These are phyloP conservation scores for Periophthalmodon schlosseri DNA, from an alignment of 2,113 vertebrate genomes.

Conservation along the genomic window DNA sequence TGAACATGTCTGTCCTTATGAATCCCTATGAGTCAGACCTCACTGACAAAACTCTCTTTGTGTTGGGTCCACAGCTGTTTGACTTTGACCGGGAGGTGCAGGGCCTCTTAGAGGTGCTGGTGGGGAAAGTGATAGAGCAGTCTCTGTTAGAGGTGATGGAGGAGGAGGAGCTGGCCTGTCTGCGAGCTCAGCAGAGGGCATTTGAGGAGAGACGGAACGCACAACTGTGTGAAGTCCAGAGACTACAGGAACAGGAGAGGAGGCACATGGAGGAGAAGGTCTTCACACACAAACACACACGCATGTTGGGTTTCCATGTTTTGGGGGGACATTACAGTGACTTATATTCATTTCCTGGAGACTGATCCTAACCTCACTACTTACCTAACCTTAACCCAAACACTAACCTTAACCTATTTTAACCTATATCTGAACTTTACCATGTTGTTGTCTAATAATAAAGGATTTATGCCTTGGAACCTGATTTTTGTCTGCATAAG, in stretches of 20 bases:
- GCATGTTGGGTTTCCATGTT: not conserved
- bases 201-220: conserved; percentile 81
- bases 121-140: conserved; percentile 93
- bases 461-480: too few relatives aligned
- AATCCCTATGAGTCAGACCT: not conserved
- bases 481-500: too few relatives aligned
- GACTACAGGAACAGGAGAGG: conserved; percentile 88
- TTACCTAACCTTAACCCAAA: too few relatives aligned
- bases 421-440: too few relatives aligned
- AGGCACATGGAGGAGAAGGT: conserved; percentile 85
- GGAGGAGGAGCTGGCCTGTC: conserved; percentile 88
- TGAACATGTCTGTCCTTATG: too few relatives aligned
- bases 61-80: conserved; percentile 83
- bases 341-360: not conserved
- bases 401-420: not conserved
- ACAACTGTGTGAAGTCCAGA: conserved; percentile 87
- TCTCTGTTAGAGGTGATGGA: conserved; percentile 92
- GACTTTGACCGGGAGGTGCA: conserved; percentile 93
- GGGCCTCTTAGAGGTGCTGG: conserved; percentile 87
- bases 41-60: not conserved
- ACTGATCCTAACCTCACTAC: not conserved
- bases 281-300: not conserved
- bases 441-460: too few relatives aligned
- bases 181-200: conserved; percentile 75
- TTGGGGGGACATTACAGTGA: not conserved